Base-by-base conservation (phyloP, 2,113 vertebrate species). In the Nesoenas mayeri region DNA sequence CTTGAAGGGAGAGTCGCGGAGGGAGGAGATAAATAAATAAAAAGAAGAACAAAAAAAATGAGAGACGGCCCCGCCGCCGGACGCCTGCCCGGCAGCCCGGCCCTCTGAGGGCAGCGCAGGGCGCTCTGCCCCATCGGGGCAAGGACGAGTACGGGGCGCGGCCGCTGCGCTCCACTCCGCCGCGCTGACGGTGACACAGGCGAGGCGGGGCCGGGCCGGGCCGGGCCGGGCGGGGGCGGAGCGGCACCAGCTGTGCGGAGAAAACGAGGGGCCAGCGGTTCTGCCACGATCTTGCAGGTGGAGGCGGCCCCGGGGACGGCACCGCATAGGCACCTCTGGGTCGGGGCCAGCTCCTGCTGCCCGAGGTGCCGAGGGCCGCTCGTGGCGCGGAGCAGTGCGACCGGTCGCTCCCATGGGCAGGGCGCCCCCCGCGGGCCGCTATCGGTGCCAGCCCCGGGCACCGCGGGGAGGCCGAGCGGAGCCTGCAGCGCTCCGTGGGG, bases 401-500 rank as follows among this genome's bases (percentile, higher is more conserved):
- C 47, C 48, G 15, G 7, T 48, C 9, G 11, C 20, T n/a, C 32
- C 20, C 29, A 94, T 92, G 88, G 85, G 36, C 50, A 64, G 34
- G 9, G 77, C 6, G 4, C 21, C 56, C 6, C 9, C 20, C 29
- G 9, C 10, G 29, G 70, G 15, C 25, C 18, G 16, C 31, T 9
- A n/a, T 32, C 17, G 18, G 51, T 21, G n/a, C 36, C 44, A 20
- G 69, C 13, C 31, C 11, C 29, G 28, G 51, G 20, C 79, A 51
- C 22, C 32, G 25, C 22, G 16, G 58, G 13, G 34, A 8, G 38
- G 28, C 64, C 75, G 54, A 21, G 98, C 98, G 36, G 98, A 94
- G 1, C 77, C 34, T 20, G n/a, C 47, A 22, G 48, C 15, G 12
- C 60, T 7, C 11, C 17, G 38, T 38, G 16, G n/a, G 7, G 17